Evolutionary conservation across 2,797 vertebrate species (phyloP), one percentile per base, ranked within the genome.

Genomic region (Leptoclinus maculatus): DNA sequence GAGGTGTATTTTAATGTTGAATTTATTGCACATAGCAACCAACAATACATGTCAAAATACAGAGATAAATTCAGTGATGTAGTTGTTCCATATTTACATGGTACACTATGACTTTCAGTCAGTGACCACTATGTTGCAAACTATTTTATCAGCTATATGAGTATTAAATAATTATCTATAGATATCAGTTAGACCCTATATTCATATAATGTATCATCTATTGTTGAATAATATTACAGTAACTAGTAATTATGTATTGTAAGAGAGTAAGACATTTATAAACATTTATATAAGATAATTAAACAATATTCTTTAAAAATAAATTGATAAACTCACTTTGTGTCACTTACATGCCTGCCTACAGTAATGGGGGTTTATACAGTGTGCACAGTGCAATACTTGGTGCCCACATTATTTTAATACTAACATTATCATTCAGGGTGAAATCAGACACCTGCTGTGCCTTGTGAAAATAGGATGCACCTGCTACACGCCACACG

Each of bases 361-460:
- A 9, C 71, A 66, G 21, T 25, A 34, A 43, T 21, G 10, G 13
- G 12, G 19, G 5, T 57, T 54, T 23, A 45, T 68, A 62, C 76
- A 66, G 54, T 51, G 68, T 74, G 66, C 57, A 54, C 65, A 47
- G 75, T 4, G 12, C 47, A 74, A 76, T 76, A 72, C 62, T 79
- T 56, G 66, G 57, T 67, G 58, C 66, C 69, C 63, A 71, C 74
- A 74, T 77, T 49, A 71, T 74, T 83, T 78, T 78, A 88, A 89
- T 80, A 66, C 36, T 66, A 58, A 27, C 80, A 89, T 93, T 91
- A 89, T 73, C 75, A 89, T 92, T 93, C 87, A 80, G 64, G 53
- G 75, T 77, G 80, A 87, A 80, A 73, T 80, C 82, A 87, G 80
- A 86, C 83, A 86, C 87, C 86, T 89, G 88, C 88, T 87, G 84